Conservation (phyloP, 2,113 vertebrate genomes). For the Cephalopholis sonnerati region DNA sequence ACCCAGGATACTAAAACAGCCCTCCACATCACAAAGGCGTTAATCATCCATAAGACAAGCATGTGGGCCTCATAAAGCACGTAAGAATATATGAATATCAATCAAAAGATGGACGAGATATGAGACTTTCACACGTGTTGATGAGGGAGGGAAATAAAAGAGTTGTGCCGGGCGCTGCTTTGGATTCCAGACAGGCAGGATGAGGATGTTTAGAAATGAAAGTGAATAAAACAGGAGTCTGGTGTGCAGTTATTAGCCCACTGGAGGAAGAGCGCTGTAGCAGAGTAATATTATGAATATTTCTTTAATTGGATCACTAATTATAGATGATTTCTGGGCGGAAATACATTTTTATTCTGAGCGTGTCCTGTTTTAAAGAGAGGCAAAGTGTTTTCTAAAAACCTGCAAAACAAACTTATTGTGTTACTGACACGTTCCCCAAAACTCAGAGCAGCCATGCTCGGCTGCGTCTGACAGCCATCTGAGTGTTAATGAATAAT, state of each 20-base stretch:
- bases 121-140: conserved; percentile 45
- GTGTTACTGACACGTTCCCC: background rate
- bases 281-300: conserved; percentile 1
- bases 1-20: conserved; percentile 69
- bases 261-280: background rate
- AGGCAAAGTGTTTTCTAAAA: background rate
- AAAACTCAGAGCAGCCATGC: conserved; percentile 11
- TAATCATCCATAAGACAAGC: conserved; percentile 79
- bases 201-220: conserved; percentile 5
- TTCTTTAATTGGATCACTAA: background rate
- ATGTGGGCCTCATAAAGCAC: conserved; percentile 60
- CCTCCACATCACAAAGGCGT: conserved; percentile 75
- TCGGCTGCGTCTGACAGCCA: conserved; percentile 18
- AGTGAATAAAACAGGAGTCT: background rate
- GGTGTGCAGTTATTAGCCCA: background rate
- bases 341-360: background rate
- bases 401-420: conserved; percentile 1
- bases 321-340: background rate
- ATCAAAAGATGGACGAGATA: conserved; percentile 56
- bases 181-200: conserved; percentile 9
- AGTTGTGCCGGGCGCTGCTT: background rate
- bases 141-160: conserved; percentile 55
- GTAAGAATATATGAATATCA: conserved; percentile 77
- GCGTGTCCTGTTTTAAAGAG: background rate
- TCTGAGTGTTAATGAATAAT: conserved; percentile 54